phyloP scores from a whole-genome alignment of 2,888 invertebrate genomes.

The Herminia tarsipennalis region DNA sequence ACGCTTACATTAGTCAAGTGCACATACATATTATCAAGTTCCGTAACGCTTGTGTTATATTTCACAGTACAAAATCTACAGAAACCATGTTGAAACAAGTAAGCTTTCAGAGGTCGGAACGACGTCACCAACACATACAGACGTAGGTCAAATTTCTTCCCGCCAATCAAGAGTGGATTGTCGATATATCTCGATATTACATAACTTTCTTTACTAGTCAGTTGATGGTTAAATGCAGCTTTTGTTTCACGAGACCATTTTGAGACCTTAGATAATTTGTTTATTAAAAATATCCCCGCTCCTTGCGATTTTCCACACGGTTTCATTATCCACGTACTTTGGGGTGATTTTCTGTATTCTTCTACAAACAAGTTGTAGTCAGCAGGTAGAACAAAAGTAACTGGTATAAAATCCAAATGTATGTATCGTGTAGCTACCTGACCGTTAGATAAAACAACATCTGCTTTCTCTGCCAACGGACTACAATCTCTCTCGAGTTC shows the following conservation, averaged over 20 bases:
- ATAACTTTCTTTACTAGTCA: constrained; percentile 93
- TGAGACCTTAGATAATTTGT: constrained; percentile 96
- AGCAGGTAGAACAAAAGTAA: constrained; percentile 97
- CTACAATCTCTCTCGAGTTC: constrained; percentile 96
- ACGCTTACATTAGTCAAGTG: constrained; percentile 99
- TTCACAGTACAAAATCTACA: constrained; percentile 98
- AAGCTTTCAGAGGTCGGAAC: constrained; percentile 96
- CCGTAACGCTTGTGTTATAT: constrained; percentile 95
- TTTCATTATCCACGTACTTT: constrained; percentile 99
- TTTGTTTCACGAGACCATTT: constrained; percentile 96
- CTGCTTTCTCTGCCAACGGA: constrained; percentile 91
- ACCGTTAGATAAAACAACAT: constrained; percentile 83
- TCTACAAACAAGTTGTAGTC: constrained; percentile 99
- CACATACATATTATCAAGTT: constrained; percentile 97
- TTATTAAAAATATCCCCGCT: constrained; percentile 97
- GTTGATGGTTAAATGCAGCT: constrained; percentile 93
- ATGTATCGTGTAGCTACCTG: constrained; percentile 89
- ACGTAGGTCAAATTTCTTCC: constrained; percentile 97
- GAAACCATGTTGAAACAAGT: constrained; percentile 96
- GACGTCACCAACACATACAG: constrained; percentile 97
- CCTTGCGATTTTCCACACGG: constrained; percentile 98
- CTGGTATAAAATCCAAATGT: constrained; percentile 96
- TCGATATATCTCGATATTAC: constrained; percentile 98
- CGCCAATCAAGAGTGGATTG: constrained; percentile 97
- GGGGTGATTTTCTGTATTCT: constrained; percentile 96